Percentiles rank a stretch among this genome's conserved stretches.
Evolutionary conservation across 2,113 vertebrate species (phyloP).

Genomic region (Eublepharis macularius): DNA sequence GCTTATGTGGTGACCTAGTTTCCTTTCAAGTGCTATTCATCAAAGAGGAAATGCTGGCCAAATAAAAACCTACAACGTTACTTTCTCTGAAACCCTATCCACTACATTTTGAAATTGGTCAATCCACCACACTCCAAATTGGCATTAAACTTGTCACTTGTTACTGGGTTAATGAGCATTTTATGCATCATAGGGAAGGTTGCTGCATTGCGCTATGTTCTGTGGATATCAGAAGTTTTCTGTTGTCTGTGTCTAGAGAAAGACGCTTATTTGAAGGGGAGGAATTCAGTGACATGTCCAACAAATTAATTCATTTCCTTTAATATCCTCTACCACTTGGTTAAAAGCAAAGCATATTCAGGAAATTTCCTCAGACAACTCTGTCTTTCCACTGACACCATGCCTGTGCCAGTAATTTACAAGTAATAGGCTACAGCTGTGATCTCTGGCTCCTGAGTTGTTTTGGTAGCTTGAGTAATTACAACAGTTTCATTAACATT

Average conservation of each 20-base stretch:
- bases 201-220: slow-evolving; percentile 44
- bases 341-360: slow-evolving; percentile 61
- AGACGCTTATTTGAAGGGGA: slow-evolving; percentile 17
- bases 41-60: slow-evolving; percentile 16
- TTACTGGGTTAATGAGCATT: neutral
- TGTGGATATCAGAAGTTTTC: slow-evolving; percentile 54
- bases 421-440: slow-evolving; percentile 78
- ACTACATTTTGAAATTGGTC: slow-evolving; percentile 37
- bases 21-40: slow-evolving; percentile 64
- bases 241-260: slow-evolving; percentile 21
- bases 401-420: slow-evolving; percentile 71
- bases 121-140: neutral
- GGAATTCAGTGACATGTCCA: slow-evolving; percentile 37
- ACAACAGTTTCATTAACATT: slow-evolving; percentile 83
- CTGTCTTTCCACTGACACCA: slow-evolving; percentile 64
- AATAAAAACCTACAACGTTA: slow-evolving; percentile 21
- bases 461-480: slow-evolving; percentile 82
- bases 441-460: slow-evolving; percentile 72
- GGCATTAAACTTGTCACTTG: too few species aligned
- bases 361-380: slow-evolving; percentile 62
- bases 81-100: slow-evolving; percentile 13
- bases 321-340: slow-evolving; percentile 42
- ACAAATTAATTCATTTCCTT: slow-evolving; percentile 41
- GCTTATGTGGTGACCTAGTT: slow-evolving; percentile 67
- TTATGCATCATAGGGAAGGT: slow-evolving; percentile 35